A percentile compares a stretch with the other conserved stretches of the same genome.
Conservation (phyloP, 2,113 vertebrate species). For the Cisticola juncidis region DNA sequence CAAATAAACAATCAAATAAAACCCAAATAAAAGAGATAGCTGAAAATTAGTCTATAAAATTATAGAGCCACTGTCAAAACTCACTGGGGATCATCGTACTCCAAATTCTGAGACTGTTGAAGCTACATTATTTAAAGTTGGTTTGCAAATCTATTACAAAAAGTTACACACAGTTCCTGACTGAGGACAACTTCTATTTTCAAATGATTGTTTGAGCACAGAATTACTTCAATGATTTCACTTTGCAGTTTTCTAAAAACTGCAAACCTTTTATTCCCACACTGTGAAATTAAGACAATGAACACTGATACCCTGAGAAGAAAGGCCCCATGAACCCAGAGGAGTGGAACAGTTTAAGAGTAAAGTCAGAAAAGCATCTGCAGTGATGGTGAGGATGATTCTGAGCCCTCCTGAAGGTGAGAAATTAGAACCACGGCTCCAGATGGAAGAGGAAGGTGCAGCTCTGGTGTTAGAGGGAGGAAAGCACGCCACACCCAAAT, state of each 20-base stretch:
- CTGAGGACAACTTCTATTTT: neutral
- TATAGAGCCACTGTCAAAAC: neutral
- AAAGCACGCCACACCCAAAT: neutral
- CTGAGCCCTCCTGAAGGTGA: neutral
- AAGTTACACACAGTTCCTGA: neutral
- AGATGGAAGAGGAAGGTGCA: neutral
- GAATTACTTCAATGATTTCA: neutral
- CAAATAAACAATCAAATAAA: neutral
- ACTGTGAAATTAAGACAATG: neutral
- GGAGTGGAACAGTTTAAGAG: neutral
- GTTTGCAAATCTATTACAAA: neutral
- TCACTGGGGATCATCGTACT: neutral
- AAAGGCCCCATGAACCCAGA: rapidly evolving
- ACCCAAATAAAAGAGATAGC: neutral
- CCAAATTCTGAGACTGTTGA: neutral
- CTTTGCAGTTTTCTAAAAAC: neutral
- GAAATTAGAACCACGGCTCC: neutral
- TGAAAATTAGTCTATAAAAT: neutral
- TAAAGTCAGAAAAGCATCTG: neutral
- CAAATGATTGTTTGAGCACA: neutral
- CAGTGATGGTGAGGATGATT: neutral
- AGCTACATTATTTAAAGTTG: neutral
- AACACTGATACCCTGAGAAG: neutral
- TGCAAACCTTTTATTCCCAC: neutral
- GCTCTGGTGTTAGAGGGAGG: neutral